Base-by-base conservation (phyloP, 2,797 vertebrate genomes). In the Eupleurogrammus muticus region DNA sequence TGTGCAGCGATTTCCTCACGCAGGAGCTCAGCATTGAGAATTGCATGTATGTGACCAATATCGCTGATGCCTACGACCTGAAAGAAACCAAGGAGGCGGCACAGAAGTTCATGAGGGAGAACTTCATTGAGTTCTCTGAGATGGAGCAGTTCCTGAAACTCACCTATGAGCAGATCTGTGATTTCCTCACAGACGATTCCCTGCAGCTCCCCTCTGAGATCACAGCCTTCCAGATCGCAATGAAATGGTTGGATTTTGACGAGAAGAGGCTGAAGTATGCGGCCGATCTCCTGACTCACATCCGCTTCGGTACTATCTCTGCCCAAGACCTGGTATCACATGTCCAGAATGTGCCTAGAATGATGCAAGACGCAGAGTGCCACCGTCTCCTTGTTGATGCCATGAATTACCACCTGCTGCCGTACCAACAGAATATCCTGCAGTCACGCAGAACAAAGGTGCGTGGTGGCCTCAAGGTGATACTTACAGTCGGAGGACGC, bases 341-440 rank as follows among this genome's bases (percentile, higher is more conserved):
- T 5, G 96, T 99, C 73, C 98, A 99, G 84, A 97, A 92, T 32
- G 95, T 96, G 51, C 98, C 98, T 0, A 96, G 98, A 89, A 99
- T 99, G 98, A 99, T 99, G 98, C 95, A 98, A 92, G 98, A 99
- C 75, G 40, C 95, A 0, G 98, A 99, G 52, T 99, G 98, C 90
- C 98, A 99, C 84, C 98, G 96, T 83, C 96, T 99, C 62, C 93
- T 99, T 0, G 98, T 99, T 34, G 98, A 99, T 69, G 98, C 98
- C 72, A 99, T 99, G 98, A 99, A 99, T 91, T 99, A 99, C 80
- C 98, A 99, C 79, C 92, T 99, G 76, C 93, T 99, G 83, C 98
- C 98, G 0, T 97, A 95, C 85, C 97, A 99, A 90, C 98, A 99
- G 90, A 99, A 99, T 89, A 98, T 97, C 56, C 84, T 99, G 65